phyloP scores from a whole-genome alignment of 2,888 invertebrate genomes.

The Meandrusa payeni region DNA sequence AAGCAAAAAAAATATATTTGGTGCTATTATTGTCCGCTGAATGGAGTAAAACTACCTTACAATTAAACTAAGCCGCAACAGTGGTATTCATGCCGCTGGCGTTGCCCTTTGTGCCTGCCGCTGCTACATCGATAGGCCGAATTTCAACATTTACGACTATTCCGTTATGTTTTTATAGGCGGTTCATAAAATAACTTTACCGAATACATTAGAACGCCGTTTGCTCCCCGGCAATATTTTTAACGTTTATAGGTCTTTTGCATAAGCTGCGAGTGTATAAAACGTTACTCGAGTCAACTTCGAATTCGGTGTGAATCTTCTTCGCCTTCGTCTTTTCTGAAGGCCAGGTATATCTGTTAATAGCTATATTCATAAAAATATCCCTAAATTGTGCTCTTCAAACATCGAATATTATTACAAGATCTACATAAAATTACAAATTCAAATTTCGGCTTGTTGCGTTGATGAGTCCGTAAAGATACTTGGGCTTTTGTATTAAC shows the following conservation, averaged over 20 bases:
- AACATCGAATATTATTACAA: conserved; percentile 1
- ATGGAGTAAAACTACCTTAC: conserved; percentile 51
- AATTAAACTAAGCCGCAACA: conserved; percentile 53
- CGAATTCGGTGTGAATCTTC: conserved; percentile 28
- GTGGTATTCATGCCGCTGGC: conserved; percentile 14
- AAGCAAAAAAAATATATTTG: too few species aligned
- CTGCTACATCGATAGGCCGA: conserved; percentile 62
- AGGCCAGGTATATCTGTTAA: too few species aligned
- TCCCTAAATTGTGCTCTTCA: neutral
- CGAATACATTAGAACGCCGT: conserved; percentile 65
- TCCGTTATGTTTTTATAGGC: conserved; percentile 73
- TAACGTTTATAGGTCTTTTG: conserved; percentile 68
- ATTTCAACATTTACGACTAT: conserved; percentile 64
- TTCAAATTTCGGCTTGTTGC: conserved; percentile 18
- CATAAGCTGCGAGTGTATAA: conserved; percentile 54
- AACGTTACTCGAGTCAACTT: conserved; percentile 51
- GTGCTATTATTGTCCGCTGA: conserved; percentile 29
- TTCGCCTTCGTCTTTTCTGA: conserved; percentile 27
- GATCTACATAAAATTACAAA: conserved; percentile 20
- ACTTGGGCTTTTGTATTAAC: conserved; percentile 17
- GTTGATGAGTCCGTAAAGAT: conserved; percentile 15
- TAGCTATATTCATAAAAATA: too few species aligned
- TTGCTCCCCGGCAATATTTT: conserved; percentile 63
- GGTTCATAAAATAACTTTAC: conserved; percentile 71
- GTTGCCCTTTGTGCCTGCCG: conserved; percentile 18